Base-by-base conservation (phyloP, 2,113 vertebrate genomes). In the Entelurus aequoreus region DNA sequence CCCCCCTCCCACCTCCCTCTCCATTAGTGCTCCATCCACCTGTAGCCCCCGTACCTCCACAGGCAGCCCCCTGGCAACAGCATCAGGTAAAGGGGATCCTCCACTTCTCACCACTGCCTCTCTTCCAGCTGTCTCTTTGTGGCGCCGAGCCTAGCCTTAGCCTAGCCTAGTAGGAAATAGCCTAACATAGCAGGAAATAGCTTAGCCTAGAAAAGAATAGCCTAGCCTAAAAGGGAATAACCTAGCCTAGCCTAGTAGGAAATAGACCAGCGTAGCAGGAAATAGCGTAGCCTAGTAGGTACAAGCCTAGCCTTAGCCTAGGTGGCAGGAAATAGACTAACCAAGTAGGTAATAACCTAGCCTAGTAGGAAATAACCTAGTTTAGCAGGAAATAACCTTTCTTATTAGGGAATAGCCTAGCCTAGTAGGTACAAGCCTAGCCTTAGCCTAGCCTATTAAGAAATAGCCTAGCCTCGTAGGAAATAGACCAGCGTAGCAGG, bases 21-120 rank as follows among this genome's bases (percentile, higher is more conserved):
- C 72, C 88, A 83, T 93, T 97, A 95, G 93, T 87, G 88, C 93
- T 90, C 88, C 95, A 93, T 93, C 91, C 91, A 92, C 92, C 93
- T 84, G 89, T 98, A 96, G 91, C 85, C 87, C 94, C 91, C 84
- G 93, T 89, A 90, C 92, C 90, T 92, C 91, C 89, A 91, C 91
- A 91, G 93, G 93, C 93, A 95, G 93, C 90, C 92, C 93, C 91
- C 93, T 97, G 96, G 96, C 95, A 97, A 92, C 95, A 96, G 95
- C 97, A 93, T 97, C 96, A 98, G 97, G 97, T 99, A 99, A 98
- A 92, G 90, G 91, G 93, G 88, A 92, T 56, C 81, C 65, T 77
- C 72, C 65, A 64, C 62, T 53, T 58, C 75, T 80, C 59, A 75
- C 60, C 68, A 21, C 81, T 84, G 72, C 78, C 80, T 78, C 74